These are phyloP conservation scores for Nemurella pictetii DNA, from an alignment of 2,888 invertebrate species.

Conservation along the genomic window DNA sequence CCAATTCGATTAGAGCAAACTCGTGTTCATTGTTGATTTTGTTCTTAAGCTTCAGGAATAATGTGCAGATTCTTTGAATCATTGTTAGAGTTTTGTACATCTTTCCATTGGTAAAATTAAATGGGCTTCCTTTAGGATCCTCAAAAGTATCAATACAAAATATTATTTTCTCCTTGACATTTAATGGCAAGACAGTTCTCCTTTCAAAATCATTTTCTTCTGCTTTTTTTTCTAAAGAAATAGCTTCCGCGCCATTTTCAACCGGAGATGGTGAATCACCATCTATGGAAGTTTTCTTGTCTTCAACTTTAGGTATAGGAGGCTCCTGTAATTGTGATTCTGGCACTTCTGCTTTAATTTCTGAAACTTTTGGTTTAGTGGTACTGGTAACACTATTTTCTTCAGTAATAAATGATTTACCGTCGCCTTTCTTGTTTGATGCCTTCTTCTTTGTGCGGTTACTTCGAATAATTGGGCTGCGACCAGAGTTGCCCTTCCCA, in stretches of 20 bases:
- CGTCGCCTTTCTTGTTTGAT: not conserved
- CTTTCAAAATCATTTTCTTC: slow-evolving; percentile 35
- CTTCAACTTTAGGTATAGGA: not conserved
- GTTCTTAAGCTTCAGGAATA: slow-evolving; percentile 65
- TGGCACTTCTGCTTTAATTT: not conserved
- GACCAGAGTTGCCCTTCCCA: too few relatives aligned
- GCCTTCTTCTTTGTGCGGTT: not conserved
- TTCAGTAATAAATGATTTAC: not conserved
- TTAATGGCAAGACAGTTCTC: slow-evolving; percentile 46
- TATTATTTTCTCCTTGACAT: slow-evolving; percentile 65
- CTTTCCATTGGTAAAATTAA: not conserved
- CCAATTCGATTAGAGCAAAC: slow-evolving; percentile 64
- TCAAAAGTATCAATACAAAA: slow-evolving; percentile 65
- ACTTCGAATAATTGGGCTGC: not conserved
- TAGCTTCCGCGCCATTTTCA: not conserved
- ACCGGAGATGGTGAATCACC: not conserved
- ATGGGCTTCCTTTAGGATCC: slow-evolving; percentile 58
- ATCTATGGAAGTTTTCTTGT: not conserved
- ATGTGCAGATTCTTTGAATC: slow-evolving; percentile 64
- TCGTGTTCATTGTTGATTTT: slow-evolving; percentile 63
- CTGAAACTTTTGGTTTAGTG: too few relatives aligned
- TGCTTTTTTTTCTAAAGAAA: not conserved
- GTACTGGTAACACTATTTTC: not conserved
- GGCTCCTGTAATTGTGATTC: not conserved
- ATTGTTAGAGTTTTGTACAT: slow-evolving; percentile 62